Evolutionary conservation across 2,113 vertebrate genomes (phyloP).

Genomic region (Lontra canadensis): DNA sequence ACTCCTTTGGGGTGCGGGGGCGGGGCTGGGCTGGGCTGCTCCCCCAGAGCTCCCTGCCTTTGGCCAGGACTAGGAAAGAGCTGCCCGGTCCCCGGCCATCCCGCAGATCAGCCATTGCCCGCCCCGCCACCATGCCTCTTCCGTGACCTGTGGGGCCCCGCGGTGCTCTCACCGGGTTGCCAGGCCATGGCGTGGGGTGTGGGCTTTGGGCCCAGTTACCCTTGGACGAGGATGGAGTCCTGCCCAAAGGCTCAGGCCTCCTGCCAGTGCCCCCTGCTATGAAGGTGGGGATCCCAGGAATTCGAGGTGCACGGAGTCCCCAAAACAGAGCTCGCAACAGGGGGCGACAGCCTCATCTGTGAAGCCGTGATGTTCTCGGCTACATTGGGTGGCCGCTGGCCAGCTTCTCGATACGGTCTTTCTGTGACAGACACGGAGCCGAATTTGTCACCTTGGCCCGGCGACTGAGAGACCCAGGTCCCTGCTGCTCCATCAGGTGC

Average conservation of each 20-base stretch:
- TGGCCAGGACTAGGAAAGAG: not conserved
- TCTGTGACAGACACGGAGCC: too few relatives aligned
- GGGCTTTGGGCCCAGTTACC: not conserved
- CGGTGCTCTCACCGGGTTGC: rapidly evolving
- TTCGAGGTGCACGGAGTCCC: not conserved
- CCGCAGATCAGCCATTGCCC: not conserved
- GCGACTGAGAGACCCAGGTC: not conserved
- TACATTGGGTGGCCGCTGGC: not conserved
- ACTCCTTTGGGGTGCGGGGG: not conserved
- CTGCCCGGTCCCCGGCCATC: not conserved
- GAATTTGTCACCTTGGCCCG: not conserved
- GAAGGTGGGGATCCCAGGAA: too few relatives aligned
- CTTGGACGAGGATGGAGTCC: not conserved
- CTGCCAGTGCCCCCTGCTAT: rapidly evolving
- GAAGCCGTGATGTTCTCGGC: not conserved
- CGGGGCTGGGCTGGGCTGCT: not conserved
- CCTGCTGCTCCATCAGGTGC: not conserved
- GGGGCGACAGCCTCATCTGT: not conserved
- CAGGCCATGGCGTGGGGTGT: rapidly evolving
- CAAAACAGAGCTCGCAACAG: not conserved
- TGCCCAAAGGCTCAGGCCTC: too few relatives aligned
- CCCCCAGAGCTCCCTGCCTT: not conserved
- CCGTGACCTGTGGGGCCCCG: not conserved
- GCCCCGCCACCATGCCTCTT: not conserved
- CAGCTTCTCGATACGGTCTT: not conserved